phyloP scores from a whole-genome alignment of 2,888 invertebrate species.

The Lasioglossum zephyrum region DNA sequence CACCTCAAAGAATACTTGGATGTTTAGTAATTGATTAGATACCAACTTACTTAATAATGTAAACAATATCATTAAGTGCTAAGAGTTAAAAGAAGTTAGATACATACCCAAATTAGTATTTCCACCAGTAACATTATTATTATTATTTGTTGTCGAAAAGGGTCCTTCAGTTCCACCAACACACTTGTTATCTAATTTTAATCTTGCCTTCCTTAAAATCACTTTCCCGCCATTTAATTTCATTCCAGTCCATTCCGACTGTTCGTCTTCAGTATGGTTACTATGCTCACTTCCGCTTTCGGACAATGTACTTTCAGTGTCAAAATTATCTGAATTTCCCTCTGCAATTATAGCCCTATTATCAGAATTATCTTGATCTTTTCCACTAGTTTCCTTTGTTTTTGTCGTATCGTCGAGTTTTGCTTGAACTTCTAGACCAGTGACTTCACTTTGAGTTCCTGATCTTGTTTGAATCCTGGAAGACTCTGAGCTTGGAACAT shows the following conservation, averaged over 20 bases:
- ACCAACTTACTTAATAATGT: too few relatives aligned
- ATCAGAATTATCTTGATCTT: constrained; percentile 75
- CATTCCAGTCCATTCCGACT: constrained; percentile 82
- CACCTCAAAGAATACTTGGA: too few relatives aligned
- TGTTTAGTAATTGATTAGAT: too few relatives aligned
- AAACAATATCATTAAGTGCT: too few relatives aligned
- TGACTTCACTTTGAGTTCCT: constrained; percentile 74
- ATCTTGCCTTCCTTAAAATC: constrained; percentile 89
- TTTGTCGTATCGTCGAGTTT: constrained; percentile 54
- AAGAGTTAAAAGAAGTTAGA: not conserved
- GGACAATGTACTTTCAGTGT: constrained; percentile 76
- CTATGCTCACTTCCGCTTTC: constrained; percentile 79
- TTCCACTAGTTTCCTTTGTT: constrained; percentile 79
- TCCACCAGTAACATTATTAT: constrained; percentile 73
- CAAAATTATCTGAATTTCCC: constrained; percentile 71
- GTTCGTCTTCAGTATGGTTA: constrained; percentile 81
- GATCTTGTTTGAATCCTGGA: constrained; percentile 83
- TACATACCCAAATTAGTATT: constrained; percentile 76
- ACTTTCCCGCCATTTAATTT: constrained; percentile 88
- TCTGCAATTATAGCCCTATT: constrained; percentile 83
- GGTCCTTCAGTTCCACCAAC: constrained; percentile 87
- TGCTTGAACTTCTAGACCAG: constrained; percentile 46
- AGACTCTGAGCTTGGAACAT: constrained; percentile 81
- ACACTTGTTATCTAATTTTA: constrained; percentile 86
- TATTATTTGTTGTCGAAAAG: constrained; percentile 85